A percentile compares a stretch with the other conserved stretches of the same genome.
Conservation (phyloP, 2,888 invertebrate genomes). For the Ommatoiulus sabulosus region DNA sequence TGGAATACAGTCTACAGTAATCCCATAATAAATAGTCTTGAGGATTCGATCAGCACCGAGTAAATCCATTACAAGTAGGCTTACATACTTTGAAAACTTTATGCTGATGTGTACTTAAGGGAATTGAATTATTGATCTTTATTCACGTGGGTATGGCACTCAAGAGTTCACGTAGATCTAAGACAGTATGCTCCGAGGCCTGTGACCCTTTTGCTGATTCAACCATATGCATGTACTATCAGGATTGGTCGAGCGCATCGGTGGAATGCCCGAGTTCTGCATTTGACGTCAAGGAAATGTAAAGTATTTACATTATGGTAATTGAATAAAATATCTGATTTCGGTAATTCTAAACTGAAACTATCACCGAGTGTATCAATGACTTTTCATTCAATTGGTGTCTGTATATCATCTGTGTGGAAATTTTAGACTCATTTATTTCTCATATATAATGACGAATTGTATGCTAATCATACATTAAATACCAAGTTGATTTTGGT, state of each 20-base stretch:
- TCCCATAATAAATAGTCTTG: conserved; percentile 32
- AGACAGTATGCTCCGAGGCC: neutral
- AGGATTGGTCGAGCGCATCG: neutral
- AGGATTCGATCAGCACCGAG: conserved; percentile 1
- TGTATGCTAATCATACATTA: neutral
- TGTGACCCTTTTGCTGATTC: neutral
- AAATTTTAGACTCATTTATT: neutral
- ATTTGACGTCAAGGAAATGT: neutral
- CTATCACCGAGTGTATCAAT: neutral
- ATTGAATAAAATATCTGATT: neutral
- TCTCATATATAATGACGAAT: neutral
- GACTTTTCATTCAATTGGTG: neutral
- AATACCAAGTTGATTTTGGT: neutral
- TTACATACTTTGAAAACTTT: conserved; percentile 42
- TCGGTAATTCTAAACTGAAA: neutral
- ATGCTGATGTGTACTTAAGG: conserved; percentile 8
- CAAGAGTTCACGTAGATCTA: neutral
- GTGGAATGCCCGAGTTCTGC: neutral
- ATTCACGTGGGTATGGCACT: neutral
- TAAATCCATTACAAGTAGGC: conserved; percentile 29
- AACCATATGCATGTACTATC: neutral
- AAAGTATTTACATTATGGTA: neutral
- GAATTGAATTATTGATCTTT: conserved; percentile 21
- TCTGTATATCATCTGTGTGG: neutral
- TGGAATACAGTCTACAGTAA: neutral